phyloP scores from a whole-genome alignment of 2,797 vertebrate genomes.

The Graptemys geographica region DNA sequence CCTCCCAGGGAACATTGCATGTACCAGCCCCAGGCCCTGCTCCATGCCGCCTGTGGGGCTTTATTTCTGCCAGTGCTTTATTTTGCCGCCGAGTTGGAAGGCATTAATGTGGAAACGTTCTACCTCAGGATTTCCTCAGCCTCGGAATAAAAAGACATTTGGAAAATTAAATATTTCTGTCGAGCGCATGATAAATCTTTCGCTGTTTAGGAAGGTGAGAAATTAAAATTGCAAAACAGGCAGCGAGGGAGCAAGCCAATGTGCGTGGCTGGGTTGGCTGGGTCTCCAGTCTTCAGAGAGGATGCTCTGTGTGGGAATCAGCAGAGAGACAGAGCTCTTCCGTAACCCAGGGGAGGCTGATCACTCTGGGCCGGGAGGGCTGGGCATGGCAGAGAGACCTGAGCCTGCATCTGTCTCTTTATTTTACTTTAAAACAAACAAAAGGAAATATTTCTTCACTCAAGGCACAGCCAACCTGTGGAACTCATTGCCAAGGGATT shows the following conservation, averaged over 20 bases:
- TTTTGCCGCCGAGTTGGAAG: conserved; percentile 30
- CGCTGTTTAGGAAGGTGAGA: conserved; percentile 75
- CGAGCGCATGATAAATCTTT: conserved; percentile 67
- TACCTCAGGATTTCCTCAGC: conserved; percentile 38
- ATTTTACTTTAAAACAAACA: background rate
- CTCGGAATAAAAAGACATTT: conserved; percentile 48
- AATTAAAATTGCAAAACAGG: conserved; percentile 78
- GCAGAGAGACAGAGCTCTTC: conserved; percentile 25
- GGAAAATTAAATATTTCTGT: conserved; percentile 79
- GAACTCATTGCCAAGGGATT: background rate
- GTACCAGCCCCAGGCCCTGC: background rate
- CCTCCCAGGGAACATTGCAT: background rate
- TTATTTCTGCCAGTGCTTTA: conserved; percentile 3
- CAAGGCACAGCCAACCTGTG: background rate
- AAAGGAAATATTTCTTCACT: background rate
- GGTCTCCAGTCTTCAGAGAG: conserved; percentile 12
- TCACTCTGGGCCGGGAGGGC: background rate
- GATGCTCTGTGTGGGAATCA: background rate
- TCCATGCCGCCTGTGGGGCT: background rate
- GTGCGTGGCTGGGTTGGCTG: conserved; percentile 23
- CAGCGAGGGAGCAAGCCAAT: conserved; percentile 28
- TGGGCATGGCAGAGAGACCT: background rate
- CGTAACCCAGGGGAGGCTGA: background rate
- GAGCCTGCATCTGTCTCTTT: background rate
- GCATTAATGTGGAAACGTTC: conserved; percentile 34